Conservation (phyloP, 2,797 vertebrate species). For the Lemur catta region DNA sequence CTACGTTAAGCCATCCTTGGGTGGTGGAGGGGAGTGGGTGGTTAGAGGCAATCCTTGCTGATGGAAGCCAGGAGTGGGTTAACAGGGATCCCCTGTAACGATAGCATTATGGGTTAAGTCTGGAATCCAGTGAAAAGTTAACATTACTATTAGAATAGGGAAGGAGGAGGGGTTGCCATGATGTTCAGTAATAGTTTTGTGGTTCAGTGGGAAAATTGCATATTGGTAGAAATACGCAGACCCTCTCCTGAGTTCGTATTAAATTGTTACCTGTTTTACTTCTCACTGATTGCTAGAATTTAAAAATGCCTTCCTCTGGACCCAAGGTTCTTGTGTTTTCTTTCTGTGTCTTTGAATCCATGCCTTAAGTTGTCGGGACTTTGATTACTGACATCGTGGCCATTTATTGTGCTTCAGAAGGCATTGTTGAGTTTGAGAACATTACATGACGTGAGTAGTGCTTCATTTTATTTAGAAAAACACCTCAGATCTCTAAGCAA, state of each 20-base stretch:
- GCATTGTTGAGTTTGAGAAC: not conserved
- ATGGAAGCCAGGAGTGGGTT: not conserved
- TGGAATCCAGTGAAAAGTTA: not conserved
- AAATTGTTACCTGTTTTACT: not conserved
- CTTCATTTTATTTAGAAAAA: not conserved
- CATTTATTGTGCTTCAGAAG: not conserved
- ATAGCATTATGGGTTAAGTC: not conserved
- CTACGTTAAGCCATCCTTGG: not conserved
- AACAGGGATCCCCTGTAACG: not conserved
- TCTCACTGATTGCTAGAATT: not conserved
- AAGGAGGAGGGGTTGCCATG: fast-evolving
- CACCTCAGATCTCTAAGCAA: not conserved
- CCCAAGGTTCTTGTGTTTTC: not conserved
- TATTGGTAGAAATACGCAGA: not conserved
- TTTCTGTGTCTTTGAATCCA: not conserved
- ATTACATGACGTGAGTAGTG: not conserved
- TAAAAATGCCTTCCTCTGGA: not conserved
- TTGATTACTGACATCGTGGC: not conserved
- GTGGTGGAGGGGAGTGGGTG: not conserved
- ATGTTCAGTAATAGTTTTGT: not conserved
- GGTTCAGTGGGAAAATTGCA: not conserved
- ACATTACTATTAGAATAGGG: not conserved
- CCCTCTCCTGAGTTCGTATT: not conserved
- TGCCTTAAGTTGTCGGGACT: not conserved
- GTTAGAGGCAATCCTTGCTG: not conserved